A percentile compares a stretch with the other conserved stretches of the same genome.
These are phyloP conservation scores for Dicyrtomina minuta DNA, from an alignment of 2,888 invertebrate genomes.

Conservation along the genomic window DNA sequence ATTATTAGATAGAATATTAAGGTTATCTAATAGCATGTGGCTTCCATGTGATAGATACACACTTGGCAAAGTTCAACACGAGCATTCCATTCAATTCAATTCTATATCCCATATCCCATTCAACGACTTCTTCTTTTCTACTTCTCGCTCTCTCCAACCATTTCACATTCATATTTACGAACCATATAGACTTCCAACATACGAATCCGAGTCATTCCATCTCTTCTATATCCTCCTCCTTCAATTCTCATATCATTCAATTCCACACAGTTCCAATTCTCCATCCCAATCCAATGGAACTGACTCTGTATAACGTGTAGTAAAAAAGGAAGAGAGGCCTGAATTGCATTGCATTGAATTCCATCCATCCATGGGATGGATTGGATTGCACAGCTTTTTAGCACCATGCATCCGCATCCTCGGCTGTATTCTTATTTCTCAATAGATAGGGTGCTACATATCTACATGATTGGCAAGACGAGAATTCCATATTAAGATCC, in stretches of 20 bases:
- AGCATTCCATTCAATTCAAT: neutral
- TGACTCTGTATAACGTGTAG: too few species aligned
- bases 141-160: neutral
- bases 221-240: neutral
- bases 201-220: neutral
- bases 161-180: neutral
- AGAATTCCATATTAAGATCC: too few species aligned
- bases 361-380: too few species aligned
- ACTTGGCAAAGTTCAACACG: constrained; percentile 14
- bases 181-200: neutral
- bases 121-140: neutral
- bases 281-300: too few species aligned
- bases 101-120: neutral
- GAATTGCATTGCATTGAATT: too few species aligned
- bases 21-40: constrained; percentile 18
- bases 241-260: neutral
- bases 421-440: too few species aligned
- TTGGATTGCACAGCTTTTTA: too few species aligned
- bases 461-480: too few species aligned
- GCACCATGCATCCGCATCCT: too few species aligned
- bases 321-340: too few species aligned
- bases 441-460: too few species aligned
- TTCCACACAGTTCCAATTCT: too few species aligned
- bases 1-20: neutral
- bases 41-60: constrained; percentile 18